Evolutionary conservation across 2,113 vertebrate species (phyloP).

Genomic region (Glaucomys volans): DNA sequence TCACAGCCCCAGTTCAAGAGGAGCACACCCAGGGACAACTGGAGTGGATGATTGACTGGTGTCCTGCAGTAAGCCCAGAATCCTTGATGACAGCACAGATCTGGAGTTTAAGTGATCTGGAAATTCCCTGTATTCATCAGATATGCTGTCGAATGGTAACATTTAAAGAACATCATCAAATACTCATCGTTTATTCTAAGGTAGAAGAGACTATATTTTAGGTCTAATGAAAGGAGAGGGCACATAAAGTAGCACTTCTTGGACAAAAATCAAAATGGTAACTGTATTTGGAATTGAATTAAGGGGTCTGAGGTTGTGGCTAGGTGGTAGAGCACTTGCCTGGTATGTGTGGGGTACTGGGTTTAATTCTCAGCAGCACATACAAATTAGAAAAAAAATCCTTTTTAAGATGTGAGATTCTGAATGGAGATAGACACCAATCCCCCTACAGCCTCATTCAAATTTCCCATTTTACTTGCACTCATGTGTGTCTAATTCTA

Average conservation of each 20-base stretch:
- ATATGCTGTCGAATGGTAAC: background rate
- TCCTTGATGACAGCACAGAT: background rate
- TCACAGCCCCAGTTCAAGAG: background rate
- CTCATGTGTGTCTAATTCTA: too few species aligned
- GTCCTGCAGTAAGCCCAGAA: background rate
- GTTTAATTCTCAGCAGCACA: too few species aligned
- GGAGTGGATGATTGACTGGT: background rate
- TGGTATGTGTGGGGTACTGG: too few species aligned
- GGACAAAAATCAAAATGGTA: constrained; percentile 37
- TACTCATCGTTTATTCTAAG: background rate
- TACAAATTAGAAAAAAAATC: too few species aligned
- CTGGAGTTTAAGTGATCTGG: background rate
- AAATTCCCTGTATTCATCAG: background rate
- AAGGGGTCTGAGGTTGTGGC: background rate
- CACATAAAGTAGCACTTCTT: background rate
- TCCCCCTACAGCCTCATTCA: background rate
- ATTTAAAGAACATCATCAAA: background rate
- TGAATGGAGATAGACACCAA: background rate
- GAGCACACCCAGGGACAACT: background rate
- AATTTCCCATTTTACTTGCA: too few species aligned
- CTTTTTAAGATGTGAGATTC: background rate
- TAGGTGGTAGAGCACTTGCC: too few species aligned
- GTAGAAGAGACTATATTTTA: background rate
- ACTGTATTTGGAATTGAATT: background rate
- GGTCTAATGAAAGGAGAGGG: background rate